A percentile compares a stretch with the other conserved stretches of the same genome.
phyloP scores from a whole-genome alignment of 2,113 vertebrate genomes.

The Cephalopholis sonnerati region DNA sequence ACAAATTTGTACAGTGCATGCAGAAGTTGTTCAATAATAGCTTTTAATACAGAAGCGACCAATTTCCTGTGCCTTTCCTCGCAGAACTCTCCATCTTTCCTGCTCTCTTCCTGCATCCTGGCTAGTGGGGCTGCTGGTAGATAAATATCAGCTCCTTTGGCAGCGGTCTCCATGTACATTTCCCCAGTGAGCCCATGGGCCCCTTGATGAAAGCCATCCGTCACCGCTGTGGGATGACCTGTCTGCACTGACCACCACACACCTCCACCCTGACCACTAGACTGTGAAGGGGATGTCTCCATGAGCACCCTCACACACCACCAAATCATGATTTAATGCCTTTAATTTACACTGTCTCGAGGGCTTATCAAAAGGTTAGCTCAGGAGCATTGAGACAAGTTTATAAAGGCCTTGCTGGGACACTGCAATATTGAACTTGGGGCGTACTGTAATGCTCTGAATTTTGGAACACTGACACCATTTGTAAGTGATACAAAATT shows the following conservation, averaged over 20 bases:
- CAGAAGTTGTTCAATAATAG: slow-evolving; percentile 20
- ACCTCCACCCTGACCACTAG: slow-evolving; percentile 84
- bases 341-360: slow-evolving; percentile 94
- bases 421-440: slow-evolving; percentile 33
- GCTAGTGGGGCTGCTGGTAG: slow-evolving; percentile 52
- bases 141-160: slow-evolving; percentile 88
- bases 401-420: slow-evolving; percentile 68
- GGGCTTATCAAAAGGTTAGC: slow-evolving; percentile 82
- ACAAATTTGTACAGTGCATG: slow-evolving; percentile 10
- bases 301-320: slow-evolving; percentile 87
- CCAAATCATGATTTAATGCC: slow-evolving; percentile 95
- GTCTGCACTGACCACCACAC: slow-evolving; percentile 87
- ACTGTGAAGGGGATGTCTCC: slow-evolving; percentile 96
- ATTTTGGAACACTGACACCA: slow-evolving; percentile 25
- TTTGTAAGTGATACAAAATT: slow-evolving; percentile 33
- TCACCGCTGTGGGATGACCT: slow-evolving; percentile 93
- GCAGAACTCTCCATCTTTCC: slow-evolving; percentile 30
- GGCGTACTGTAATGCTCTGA: slow-evolving; percentile 14
- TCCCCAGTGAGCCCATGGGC: slow-evolving; percentile 86
- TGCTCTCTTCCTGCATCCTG: slow-evolving; percentile 34
- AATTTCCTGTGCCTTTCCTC: slow-evolving; percentile 24
- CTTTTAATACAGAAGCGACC: slow-evolving; percentile 20
- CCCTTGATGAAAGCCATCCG: slow-evolving; percentile 96
- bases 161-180: slow-evolving; percentile 88
- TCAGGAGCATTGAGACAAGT: slow-evolving; percentile 66